Base-by-base conservation (phyloP, 2,888 invertebrate species). In the Acrobasis repandana region DNA sequence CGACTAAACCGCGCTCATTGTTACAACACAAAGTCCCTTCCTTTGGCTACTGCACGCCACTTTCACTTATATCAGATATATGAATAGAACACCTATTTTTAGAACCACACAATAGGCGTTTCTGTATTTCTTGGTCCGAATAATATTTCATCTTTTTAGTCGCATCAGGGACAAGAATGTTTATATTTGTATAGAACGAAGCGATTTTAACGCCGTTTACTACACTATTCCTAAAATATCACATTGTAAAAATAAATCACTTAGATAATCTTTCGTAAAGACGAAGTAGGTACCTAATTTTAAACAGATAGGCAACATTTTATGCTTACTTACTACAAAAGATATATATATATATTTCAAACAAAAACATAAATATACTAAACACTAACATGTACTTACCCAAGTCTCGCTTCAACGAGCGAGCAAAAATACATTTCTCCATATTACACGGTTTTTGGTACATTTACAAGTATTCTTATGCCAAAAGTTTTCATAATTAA, bases 401-500 rank as follows among this genome's bases (percentile, higher is more conserved):
- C 8, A 28, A 2, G 28, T 28, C 28, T 28, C 28, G 28, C 28
- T 11, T 43, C n/a, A 43, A 10, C 3, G 5, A 14, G 43, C 43
- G 5, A 43, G 43, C n/a, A 43, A n/a, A 43, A 43, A 43, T n/a
- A 43, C n/a, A 33, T 34, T 34, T n/a, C 33, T 51, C 33, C 15
- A 33, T 51, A 15, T 33, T 15, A 33, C 15, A 51, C 34, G 33
- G 33, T 34, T 33, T 9, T 50, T 51, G 58, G 50, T 61, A 58
- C 58, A 62, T 61, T 67, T 67, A 67, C 62, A 67, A 61, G 58
- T 62, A 62, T 65, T 71, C 66, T 65, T 64, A 66, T 70, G 66
- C 65, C 57, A 69, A 65, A 50, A 51, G 51, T 70, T 67, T 68
- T 70, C 73, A 68, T 69, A 77, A 77, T 82, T 79, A 79, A 74